Base-by-base conservation (phyloP, 2,113 vertebrate genomes). In the Smithornis capensis region DNA sequence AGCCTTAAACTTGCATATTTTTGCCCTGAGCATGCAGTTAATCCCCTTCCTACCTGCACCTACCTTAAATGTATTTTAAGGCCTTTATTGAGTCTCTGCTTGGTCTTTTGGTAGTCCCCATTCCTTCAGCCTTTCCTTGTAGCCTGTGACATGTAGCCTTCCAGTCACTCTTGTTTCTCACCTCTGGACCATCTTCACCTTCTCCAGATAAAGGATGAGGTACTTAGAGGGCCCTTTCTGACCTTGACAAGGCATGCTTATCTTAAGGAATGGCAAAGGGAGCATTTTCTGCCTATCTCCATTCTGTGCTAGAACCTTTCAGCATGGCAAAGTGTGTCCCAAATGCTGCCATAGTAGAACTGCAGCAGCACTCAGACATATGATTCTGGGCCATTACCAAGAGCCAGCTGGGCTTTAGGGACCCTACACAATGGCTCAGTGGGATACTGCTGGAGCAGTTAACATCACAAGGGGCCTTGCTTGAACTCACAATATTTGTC, bases 301-400 rank as follows among this genome's bases (percentile, higher is more conserved):
- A 45, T 17, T 40, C n/a, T 64, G 7, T 83, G 22, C n/a, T 74
- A 45, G 35, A 82, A 44, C 42, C 62, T 52, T 71, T 44, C 53
- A 29, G 23, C 4, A 10, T 35, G 23, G 33, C 6, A 78, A 63
- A 74, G 6, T 10, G 27, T 22, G 25, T 68, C 17, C 14, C 65
- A 81, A 63, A 64, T n/a, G 37, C 18, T 62, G 31, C 38, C 33
- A 13, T 5, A 22, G 24, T 17, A 56, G 59, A 84, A 74, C 19
- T 1, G 5, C 47, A 80, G 63, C 31, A 77, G 33, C 49, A 45
- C 9, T 57, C 15, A 18, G 67, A 42, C 4, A 3, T 25, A 7
- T 0, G 1, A 37, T 37, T 42, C 64, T n/a, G 13, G 22, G 22
- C 42, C 10, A 2, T 42, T 50, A 57, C 6, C 22, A 55, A 33